Percentiles rank a stretch among this genome's conserved stretches.
phyloP scores from a whole-genome alignment of 2,888 invertebrate genomes.

The Catocala nupta region DNA sequence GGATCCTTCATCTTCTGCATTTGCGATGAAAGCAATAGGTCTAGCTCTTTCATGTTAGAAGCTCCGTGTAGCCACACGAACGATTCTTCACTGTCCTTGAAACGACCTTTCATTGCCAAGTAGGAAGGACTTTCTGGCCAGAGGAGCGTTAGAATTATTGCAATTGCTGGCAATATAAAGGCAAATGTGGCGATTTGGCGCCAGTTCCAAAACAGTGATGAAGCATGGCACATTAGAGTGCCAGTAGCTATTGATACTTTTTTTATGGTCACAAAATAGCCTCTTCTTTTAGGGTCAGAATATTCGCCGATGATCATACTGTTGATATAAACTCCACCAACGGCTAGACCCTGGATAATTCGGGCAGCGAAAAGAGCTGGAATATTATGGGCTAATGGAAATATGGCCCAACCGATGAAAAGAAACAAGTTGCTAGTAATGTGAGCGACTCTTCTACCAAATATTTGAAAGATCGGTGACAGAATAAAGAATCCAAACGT shows the following conservation, averaged over 20 bases:
- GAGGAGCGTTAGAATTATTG: constrained; percentile 44
- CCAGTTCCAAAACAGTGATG: constrained; percentile 51
- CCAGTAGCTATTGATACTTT: constrained; percentile 53
- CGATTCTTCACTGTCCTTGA: constrained; percentile 55
- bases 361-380: constrained; percentile 50
- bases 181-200: too few relatives aligned
- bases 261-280: constrained; percentile 57
- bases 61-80: constrained; percentile 58
- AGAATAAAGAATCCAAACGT: too few relatives aligned
- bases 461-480: constrained; percentile 48
- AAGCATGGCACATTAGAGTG: constrained; percentile 55
- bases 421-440: constrained; percentile 38
- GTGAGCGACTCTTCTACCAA: constrained; percentile 57
- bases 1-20: too few relatives aligned
- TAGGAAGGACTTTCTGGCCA: constrained; percentile 67
- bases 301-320: constrained; percentile 61
- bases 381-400: constrained; percentile 52
- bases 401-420: constrained; percentile 55
- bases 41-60: constrained; percentile 50
- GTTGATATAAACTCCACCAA: constrained; percentile 38
- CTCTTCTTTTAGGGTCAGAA: constrained; percentile 55
- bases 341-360: too few relatives aligned
- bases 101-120: constrained; percentile 60
- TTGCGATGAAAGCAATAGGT: too few relatives aligned
- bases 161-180: too few relatives aligned